These are phyloP conservation scores for Euzophera pinguis DNA, from an alignment of 2,888 invertebrate species.

Conservation along the genomic window DNA sequence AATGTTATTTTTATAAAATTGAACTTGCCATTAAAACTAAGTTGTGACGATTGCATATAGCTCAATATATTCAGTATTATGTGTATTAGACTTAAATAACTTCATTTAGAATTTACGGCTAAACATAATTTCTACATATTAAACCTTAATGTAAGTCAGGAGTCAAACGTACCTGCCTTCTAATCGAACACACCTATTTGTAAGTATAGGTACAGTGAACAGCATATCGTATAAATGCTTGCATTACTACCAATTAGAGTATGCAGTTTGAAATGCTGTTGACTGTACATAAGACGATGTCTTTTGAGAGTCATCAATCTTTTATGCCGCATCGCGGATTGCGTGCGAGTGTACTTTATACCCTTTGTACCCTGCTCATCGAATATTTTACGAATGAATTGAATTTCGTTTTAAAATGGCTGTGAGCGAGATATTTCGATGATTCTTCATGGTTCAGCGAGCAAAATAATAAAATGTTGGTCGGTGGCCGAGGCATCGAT, in stretches of 20 bases:
- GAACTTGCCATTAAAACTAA: conserved; percentile 1
- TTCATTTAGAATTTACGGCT: background rate
- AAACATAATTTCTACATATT: background rate
- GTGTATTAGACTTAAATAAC: background rate
- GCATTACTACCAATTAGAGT: too few relatives aligned
- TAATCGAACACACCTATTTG: background rate
- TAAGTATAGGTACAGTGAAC: background rate
- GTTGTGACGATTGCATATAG: background rate
- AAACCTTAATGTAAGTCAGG: conserved; percentile 24
- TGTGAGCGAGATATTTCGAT: conserved; percentile 47
- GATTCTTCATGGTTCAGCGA: conserved; percentile 44
- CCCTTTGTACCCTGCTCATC: conserved; percentile 31
- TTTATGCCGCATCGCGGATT: conserved; percentile 1
- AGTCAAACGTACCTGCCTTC: conserved; percentile 53
- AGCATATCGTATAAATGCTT: background rate
- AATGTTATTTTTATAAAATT: conserved; percentile 25
- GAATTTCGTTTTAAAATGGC: conserved; percentile 55
- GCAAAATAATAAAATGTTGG: conserved; percentile 58
- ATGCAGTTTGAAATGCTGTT: too few relatives aligned
- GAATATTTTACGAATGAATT: conserved; percentile 44
- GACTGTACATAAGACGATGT: background rate
- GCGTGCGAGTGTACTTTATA: background rate
- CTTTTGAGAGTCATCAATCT: background rate
- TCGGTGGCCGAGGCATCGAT: conserved; percentile 29
- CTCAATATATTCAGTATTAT: conserved; percentile 8